Evolutionary conservation across 2,888 invertebrate species (phyloP), one percentile per base, ranked within the genome.

Genomic region (Scaptomyza tumidula): DNA sequence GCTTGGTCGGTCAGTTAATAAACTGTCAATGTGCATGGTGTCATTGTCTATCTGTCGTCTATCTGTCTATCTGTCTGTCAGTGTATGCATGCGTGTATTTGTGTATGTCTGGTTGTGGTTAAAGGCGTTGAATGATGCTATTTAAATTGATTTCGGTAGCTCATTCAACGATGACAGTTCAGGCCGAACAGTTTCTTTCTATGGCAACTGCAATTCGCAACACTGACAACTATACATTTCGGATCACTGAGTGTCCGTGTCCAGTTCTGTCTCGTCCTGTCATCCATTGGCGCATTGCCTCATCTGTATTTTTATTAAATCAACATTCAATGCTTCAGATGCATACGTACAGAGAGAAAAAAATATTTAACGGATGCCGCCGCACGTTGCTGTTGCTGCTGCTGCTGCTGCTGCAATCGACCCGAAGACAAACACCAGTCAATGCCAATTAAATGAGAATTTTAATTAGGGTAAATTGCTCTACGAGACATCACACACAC

Each of bases 381-480:
- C 37, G 37, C 5, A 9, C 24, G 24, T 3, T 29, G 29, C 29
- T 6, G 29, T 7, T 29, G 43, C n/a, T n/a, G 13, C n/a, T 37
- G 37, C 37, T 13, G 37, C 6, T 71, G 58, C 10, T 48, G 48
- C 11, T 71, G 83, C 80, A 77, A 88, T 77, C 64, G 73, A 78
- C 69, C 71, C 67, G 69, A 89, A 89, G 89, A 85, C 86, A 89
- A 87, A 87, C 76, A 83, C 71, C 76, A 86, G 67, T 76, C 86
- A 67, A 81, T 83, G 84, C 81, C 88, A 88, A 88, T 88, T 88
- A 88, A 90, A 90, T 86, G 86, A 71, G 89, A 89, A 89, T 88
- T 88, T 88, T 89, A 89, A 88, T 88, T 89, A 89, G 89, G 83
- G 80, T 67, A 86, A 88, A 78, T 83, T 84, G 41, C 67, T 54